Evolutionary conservation across 1,140 invertebrate genomes (phyloP), one percentile per base, ranked within the genome.

Genomic region (Pogonomyrmex barbatus): DNA sequence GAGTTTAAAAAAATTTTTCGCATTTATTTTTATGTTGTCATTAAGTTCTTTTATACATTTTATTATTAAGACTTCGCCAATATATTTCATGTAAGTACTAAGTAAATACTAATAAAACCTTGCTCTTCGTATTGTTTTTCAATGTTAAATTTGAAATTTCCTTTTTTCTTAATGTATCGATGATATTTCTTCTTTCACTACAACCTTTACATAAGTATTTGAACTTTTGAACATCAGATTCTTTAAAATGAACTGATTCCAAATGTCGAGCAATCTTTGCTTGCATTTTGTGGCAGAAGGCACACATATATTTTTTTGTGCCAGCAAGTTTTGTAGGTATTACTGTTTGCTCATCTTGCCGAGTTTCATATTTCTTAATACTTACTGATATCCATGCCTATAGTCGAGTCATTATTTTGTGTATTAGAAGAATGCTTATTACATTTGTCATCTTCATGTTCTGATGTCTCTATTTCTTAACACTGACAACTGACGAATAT

Each of bases 281-380:
- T 67, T 67, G 65, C 65, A 67, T 24, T 45, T 67, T 67, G 1
- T 45, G 39, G 45, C 65, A 67, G n/a, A 45, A 67, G 1, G 45
- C 39, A 45, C 65, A 67, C 65, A 67, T 67, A 67, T 67, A 67
- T 67, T 67, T 45, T 67, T 67, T 67, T 67, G 1, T 67, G n/a
- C 39, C 65, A 24, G 2, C 8, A 45, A 10, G 17, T 67, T 67
- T 67, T 45, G 39, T 67, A 24, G 39, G 39, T 67, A 67, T 67
- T 67, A 12, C n/a, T 45, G 65, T 45, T 67, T 45, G 65, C 4
- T 67, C 65, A 45, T 67, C 39, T 67, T 45, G 65, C 9, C 39
- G n/a, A 45, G 17, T 67, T 45, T 67, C 65, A 45, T 9, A 67
- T 67, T 9, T 17, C 6, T 5, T 0, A 67, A 24, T 24, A 45